These are phyloP conservation scores for Brachyistius frenatus DNA, from an alignment of 2,113 vertebrate species.

Conservation along the genomic window DNA sequence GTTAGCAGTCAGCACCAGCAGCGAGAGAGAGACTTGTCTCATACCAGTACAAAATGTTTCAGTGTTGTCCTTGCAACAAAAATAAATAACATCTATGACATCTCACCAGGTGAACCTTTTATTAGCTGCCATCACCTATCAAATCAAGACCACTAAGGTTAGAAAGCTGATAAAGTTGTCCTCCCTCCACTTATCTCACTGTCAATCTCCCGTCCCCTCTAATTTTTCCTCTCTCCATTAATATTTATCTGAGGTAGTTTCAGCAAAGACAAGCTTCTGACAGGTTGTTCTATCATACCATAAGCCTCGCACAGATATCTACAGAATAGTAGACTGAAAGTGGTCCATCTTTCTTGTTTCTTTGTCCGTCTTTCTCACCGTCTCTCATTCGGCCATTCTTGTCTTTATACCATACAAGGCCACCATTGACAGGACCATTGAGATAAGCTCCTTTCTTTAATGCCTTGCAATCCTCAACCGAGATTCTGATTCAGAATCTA, in stretches of 20 bases:
- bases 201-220: background rate
- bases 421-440: conserved; percentile 45
- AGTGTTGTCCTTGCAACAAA: background rate
- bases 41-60: background rate
- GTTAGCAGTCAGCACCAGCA: background rate
- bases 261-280: conserved; percentile 61
- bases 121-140: conserved; percentile 1
- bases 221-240: conserved; percentile 31
- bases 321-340: conserved; percentile 37
- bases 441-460: conserved; percentile 32
- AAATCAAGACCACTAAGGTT: conserved; percentile 6
- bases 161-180: background rate
- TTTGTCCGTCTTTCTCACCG: conserved; percentile 8
- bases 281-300: conserved; percentile 43
- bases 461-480: conserved; percentile 20
- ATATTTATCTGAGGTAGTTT: conserved; percentile 52
- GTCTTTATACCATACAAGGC: conserved; percentile 25
- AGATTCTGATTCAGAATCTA: conserved; percentile 50
- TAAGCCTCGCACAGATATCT: conserved; percentile 39
- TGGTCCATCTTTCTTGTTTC: conserved; percentile 19
- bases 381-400: conserved; percentile 2
- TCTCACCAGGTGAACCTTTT: background rate
- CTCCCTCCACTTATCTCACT: conserved; percentile 15
- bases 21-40: background rate
- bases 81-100: background rate